A percentile compares a stretch with the other conserved stretches of the same genome.
Evolutionary conservation across 2,113 vertebrate genomes (phyloP).

Genomic region (Sinocyclocheilus anophthalmus): DNA sequence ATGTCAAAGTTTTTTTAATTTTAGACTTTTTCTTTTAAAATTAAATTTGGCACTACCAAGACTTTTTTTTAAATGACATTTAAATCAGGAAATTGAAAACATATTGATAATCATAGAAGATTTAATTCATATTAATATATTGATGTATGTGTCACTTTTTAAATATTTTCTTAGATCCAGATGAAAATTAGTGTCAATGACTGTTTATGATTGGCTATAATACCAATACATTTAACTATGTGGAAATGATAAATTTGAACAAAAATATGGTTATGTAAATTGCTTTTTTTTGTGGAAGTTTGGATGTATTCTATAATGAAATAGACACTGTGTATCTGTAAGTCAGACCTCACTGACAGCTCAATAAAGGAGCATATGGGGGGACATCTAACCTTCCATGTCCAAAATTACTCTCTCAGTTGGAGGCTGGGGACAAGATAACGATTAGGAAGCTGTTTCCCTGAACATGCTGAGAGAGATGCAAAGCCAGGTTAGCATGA

Average conservation of each 20-base stretch:
- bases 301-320: conserved; percentile 25
- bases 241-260: not conserved
- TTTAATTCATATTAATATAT: not conserved
- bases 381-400: conserved; percentile 58
- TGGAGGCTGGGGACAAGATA: conserved; percentile 60
- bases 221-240: not conserved
- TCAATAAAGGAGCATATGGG: conserved; percentile 65
- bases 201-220: not conserved
- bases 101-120: not conserved
- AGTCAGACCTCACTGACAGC: conserved; percentile 55
- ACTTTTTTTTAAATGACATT: not conserved
- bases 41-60: not conserved
- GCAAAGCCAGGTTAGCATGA: conserved; percentile 47
- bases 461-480: conserved; percentile 53
- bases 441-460: conserved; percentile 60
- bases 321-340: conserved; percentile 48
- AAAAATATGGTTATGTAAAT: not conserved
- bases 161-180: not conserved
- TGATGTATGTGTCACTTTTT: not conserved
- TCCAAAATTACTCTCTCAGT: conserved; percentile 59
- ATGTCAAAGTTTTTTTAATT: not conserved
- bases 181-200: not conserved
- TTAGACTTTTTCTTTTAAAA: not conserved
- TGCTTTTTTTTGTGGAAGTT: conserved; percentile 1
- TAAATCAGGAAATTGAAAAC: not conserved